Percentiles rank a stretch among this genome's conserved stretches.
phyloP scores from a whole-genome alignment of 2,113 vertebrate species.

The Charadrius vociferus region DNA sequence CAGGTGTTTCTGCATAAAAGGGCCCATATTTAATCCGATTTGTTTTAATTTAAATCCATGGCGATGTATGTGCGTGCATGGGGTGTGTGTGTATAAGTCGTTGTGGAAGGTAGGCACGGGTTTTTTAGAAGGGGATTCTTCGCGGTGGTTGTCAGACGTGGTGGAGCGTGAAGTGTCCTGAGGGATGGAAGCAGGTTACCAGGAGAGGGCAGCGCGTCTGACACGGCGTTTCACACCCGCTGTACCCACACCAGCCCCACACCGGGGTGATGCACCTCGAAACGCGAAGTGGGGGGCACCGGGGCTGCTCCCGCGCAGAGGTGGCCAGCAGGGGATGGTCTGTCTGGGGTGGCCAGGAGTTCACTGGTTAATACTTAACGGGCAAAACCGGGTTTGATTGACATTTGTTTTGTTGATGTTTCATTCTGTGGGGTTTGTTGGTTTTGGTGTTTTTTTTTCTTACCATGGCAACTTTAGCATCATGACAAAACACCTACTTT shows the following conservation, averaged over 20 bases:
- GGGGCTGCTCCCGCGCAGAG: background rate
- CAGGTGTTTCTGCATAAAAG: background rate
- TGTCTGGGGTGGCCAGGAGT: background rate
- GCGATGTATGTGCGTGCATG: background rate
- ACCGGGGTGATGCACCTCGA: background rate
- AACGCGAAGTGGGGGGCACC: background rate
- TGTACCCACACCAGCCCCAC: slow-evolving; percentile 5
- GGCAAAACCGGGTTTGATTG: background rate
- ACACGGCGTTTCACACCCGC: background rate
- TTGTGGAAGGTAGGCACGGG: background rate
- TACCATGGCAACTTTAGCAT: slow-evolving; percentile 59
- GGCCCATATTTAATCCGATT: background rate
- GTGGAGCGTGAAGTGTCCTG: background rate
- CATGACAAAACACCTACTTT: slow-evolving; percentile 61
- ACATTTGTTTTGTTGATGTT: slow-evolving; percentile 49
- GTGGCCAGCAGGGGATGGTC: background rate
- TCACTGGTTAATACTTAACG: background rate
- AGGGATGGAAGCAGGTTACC: slow-evolving; percentile 46
- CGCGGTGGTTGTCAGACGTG: background rate
- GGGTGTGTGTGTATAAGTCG: background rate
- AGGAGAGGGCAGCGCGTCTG: slow-evolving; percentile 76
- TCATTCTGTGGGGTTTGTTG: background rate
- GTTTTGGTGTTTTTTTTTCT: background rate
- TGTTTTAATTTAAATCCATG: background rate
- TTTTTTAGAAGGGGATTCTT: background rate